Evolutionary conservation across 1,140 invertebrate genomes (phyloP).

Genomic region (Aphaenogaster floridana): DNA sequence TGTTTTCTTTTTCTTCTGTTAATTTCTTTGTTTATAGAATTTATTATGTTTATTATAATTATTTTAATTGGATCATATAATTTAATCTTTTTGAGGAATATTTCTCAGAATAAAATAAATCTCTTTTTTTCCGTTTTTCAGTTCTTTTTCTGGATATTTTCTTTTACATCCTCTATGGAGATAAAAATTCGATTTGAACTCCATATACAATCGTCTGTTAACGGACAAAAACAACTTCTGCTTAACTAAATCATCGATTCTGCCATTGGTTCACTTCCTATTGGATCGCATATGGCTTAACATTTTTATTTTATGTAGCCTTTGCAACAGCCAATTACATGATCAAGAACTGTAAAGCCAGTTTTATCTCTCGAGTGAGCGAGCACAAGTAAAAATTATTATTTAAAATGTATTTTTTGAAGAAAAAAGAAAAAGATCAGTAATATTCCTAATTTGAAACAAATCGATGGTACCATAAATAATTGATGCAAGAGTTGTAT

Average conservation of each 20-base stretch:
- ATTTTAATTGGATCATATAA: neutral
- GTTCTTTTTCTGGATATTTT: slow-evolving; percentile 35
- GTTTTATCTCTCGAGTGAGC: slow-evolving; percentile 14
- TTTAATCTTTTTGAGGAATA: neutral
- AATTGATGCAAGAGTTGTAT: neutral
- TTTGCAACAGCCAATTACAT: slow-evolving; percentile 60
- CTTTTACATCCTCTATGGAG: slow-evolving; percentile 27
- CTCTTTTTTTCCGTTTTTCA: neutral
- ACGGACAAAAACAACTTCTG: slow-evolving; percentile 64
- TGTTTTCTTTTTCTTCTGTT: neutral
- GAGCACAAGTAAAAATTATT: slow-evolving; percentile 3
- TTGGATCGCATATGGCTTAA: slow-evolving; percentile 72
- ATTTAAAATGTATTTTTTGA: neutral
- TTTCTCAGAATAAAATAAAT: neutral
- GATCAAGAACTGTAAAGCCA: slow-evolving; percentile 62
- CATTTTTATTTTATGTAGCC: slow-evolving; percentile 73
- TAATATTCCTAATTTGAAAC: neutral
- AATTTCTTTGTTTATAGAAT: neutral
- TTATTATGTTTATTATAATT: neutral
- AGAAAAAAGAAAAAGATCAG: neutral
- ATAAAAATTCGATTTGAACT: slow-evolving; percentile 71
- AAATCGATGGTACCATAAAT: neutral
- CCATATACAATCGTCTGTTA: slow-evolving; percentile 36
- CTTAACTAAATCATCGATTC: slow-evolving; percentile 58
- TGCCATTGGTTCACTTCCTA: slow-evolving; percentile 69